Evolutionary conservation across 2,113 vertebrate genomes (phyloP), one percentile per base, ranked within the genome.

Genomic region (Phyllopteryx taeniolatus): DNA sequence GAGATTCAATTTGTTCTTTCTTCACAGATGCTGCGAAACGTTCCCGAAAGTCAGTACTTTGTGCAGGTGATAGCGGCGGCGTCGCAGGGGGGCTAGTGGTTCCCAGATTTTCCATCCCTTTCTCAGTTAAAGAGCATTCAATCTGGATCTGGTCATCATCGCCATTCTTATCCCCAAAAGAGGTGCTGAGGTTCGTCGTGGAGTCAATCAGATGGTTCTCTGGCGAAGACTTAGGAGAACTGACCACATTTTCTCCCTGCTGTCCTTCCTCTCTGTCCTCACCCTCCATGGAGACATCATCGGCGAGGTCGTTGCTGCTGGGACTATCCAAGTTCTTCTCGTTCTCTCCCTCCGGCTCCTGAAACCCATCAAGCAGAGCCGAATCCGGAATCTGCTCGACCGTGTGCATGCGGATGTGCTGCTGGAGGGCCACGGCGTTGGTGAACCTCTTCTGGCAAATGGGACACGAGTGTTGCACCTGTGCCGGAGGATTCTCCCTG

Each of bases 391-490:
- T 95, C 75, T 95, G 96, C 0, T 96, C 97, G 0, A 95, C 96
- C 96, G 97, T 97, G 89, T 99, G 98, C 96, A 98, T 95, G 17
- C 96, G 96, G 77, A 99, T 98, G 67, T 99, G 98, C 88, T 99
- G 96, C 91, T 99, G 98, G 20, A 99, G 92, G 57, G 98, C 96
- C 27, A 99, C 94, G 0, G 98, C 98, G 0, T 99, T 98, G 19
- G 96, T 99, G 92, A 99, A 99, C 92, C 96, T 98, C 92, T 97
- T 97, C 91, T 99, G 96, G 88, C 97, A 99, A 89, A 99, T 97
- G 39, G 98, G 98, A 87, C 98, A 99, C 0, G 97, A 98, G 87
- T 98, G 97, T 79, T 97, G 96, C 81, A 98, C 94, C 49, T 93
- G 94, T 73, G 97, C 93, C 0, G 98, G 96, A 9, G 95, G 95